phyloP scores from a whole-genome alignment of 2,113 vertebrate species.

The Bubalus kerabau region DNA sequence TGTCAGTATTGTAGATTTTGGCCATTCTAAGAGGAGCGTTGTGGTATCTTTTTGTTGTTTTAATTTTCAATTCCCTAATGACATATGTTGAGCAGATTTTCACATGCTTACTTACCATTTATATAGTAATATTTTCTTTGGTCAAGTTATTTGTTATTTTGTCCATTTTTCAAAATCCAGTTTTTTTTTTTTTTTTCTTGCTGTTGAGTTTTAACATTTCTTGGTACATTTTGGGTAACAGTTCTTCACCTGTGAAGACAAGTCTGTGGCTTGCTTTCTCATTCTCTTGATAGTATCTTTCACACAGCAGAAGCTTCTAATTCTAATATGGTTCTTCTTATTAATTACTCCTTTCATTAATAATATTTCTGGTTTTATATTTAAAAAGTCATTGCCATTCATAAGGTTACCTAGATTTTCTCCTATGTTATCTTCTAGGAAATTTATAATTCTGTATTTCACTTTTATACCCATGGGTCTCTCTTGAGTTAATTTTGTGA shows the following conservation, averaged over 20 bases:
- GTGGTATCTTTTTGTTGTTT: background rate
- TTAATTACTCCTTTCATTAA: background rate
- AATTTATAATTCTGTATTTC: background rate
- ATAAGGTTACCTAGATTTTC: background rate
- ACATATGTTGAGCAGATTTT: background rate
- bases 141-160: background rate
- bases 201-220: background rate
- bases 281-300: background rate
- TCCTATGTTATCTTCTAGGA: background rate
- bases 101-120: background rate
- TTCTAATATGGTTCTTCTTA: background rate
- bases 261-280: background rate
- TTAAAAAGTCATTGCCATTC: background rate
- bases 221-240: background rate
- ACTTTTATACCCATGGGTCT: background rate
- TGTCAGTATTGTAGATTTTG: background rate
- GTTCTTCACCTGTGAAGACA: background rate
- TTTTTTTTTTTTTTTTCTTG: background rate
- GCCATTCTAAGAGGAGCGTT: background rate
- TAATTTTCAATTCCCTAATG: background rate
- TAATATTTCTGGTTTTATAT: background rate
- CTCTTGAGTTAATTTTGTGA: background rate
- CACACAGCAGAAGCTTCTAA: background rate
- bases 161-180: background rate
- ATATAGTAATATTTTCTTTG: background rate